phyloP scores from a whole-genome alignment of 2,113 vertebrate genomes.

The Uropsilus gracilis region DNA sequence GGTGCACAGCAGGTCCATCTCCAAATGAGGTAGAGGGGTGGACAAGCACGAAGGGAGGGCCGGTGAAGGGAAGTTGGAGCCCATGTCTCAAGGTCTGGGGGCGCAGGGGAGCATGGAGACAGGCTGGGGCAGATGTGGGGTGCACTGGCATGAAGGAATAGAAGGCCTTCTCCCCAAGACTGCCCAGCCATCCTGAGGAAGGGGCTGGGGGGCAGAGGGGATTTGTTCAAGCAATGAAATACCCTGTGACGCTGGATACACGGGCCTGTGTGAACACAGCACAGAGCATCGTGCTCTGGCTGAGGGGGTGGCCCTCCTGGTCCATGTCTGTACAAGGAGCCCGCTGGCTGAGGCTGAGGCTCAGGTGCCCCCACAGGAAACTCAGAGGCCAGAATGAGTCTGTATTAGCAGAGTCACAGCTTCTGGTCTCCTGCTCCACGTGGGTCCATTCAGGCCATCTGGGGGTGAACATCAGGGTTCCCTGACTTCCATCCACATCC shows the following conservation, averaged over 20 bases:
- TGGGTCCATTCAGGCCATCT: neutral
- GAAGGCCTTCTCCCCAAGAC: neutral
- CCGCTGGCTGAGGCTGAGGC: neutral
- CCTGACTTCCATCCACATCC: neutral
- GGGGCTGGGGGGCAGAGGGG: neutral
- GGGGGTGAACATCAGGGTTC: neutral
- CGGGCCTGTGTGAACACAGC: neutral
- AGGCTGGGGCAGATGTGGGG: neutral
- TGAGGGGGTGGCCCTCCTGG: neutral
- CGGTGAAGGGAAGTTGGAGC: neutral
- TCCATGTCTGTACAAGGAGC: neutral
- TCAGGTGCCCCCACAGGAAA: neutral
- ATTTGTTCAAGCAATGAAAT: neutral
- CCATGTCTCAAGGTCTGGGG: neutral
- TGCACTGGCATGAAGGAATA: neutral
- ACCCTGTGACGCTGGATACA: neutral
- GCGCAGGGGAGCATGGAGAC: neutral
- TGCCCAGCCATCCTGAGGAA: neutral
- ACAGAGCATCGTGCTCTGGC: neutral
- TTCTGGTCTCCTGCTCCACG: neutral
- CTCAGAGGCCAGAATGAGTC: neutral
- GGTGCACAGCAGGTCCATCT: neutral
- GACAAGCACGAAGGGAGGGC: neutral
- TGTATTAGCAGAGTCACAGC: neutral
- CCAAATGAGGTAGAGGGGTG: rapidly evolving